phyloP scores from a whole-genome alignment of 2,888 invertebrate species.

The Apeira syringaria region DNA sequence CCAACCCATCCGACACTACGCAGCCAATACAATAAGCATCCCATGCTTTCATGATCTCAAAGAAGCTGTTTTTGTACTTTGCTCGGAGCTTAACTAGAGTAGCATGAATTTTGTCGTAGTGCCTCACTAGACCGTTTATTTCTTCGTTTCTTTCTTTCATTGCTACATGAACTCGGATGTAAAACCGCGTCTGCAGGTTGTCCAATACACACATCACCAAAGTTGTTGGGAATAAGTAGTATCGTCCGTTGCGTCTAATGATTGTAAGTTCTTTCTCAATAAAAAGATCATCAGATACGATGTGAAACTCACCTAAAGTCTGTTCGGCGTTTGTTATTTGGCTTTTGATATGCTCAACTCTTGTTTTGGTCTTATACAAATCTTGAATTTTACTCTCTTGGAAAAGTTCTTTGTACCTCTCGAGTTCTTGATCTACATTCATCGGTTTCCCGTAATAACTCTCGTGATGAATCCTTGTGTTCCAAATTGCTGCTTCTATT shows the following conservation, averaged over 20 bases:
- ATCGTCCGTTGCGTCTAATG: not conserved
- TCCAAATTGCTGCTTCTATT: not conserved
- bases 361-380: not conserved
- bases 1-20: not conserved
- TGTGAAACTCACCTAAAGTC: not conserved
- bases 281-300: not conserved
- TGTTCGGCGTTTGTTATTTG: not conserved
- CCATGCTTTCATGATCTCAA: conserved; percentile 2
- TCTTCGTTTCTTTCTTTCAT: not conserved
- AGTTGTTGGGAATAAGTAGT: not conserved
- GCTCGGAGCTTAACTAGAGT: not conserved
- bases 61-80: not conserved
- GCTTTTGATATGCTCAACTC: not conserved
- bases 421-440: not conserved
- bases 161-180: not conserved
- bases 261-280: not conserved
- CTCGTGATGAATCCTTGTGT: not conserved
- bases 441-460: not conserved
- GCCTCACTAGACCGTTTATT: not conserved
- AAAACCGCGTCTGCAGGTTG: not conserved
- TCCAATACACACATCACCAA: not conserved
- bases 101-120: not conserved
- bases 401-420: not conserved
- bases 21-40: conserved; percentile 2
- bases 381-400: not conserved